phyloP scores from a whole-genome alignment of 2,113 vertebrate genomes.

The Coracopsis vasa region DNA sequence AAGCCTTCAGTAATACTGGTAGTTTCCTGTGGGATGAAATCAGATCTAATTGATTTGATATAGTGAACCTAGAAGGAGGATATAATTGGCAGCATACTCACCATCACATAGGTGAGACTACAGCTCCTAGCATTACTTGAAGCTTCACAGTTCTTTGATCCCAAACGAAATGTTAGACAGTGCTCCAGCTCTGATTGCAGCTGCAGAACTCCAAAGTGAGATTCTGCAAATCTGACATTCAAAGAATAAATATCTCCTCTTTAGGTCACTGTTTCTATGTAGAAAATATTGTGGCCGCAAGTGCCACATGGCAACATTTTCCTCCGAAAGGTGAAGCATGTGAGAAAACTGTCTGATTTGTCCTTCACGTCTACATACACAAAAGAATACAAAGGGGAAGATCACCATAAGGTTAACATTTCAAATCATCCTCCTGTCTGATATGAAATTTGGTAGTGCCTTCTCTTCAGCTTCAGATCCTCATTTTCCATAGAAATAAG shows the following conservation, averaged over 20 bases:
- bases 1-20: background rate
- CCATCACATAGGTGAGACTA: background rate
- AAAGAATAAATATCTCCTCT: background rate
- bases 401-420: background rate
- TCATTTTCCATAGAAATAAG: background rate
- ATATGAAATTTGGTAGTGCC: background rate
- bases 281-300: background rate
- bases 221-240: background rate
- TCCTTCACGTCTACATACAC: background rate
- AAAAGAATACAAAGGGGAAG: background rate
- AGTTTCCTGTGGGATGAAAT: background rate
- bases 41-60: background rate
- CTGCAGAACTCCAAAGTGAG: background rate
- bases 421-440: background rate
- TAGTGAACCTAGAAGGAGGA: background rate
- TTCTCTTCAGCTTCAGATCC: background rate
- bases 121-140: slow-evolving; percentile 14
- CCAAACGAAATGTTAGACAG: background rate
- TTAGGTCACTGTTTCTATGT: background rate
- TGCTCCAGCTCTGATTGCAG: background rate
- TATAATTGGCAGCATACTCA: slow-evolving; percentile 1
- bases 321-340: background rate
- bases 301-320: background rate
- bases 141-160: slow-evolving; percentile 22
- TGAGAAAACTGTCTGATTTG: background rate